Evolutionary conservation across 2,113 vertebrate genomes (phyloP).

Genomic region (Prinia subflava): DNA sequence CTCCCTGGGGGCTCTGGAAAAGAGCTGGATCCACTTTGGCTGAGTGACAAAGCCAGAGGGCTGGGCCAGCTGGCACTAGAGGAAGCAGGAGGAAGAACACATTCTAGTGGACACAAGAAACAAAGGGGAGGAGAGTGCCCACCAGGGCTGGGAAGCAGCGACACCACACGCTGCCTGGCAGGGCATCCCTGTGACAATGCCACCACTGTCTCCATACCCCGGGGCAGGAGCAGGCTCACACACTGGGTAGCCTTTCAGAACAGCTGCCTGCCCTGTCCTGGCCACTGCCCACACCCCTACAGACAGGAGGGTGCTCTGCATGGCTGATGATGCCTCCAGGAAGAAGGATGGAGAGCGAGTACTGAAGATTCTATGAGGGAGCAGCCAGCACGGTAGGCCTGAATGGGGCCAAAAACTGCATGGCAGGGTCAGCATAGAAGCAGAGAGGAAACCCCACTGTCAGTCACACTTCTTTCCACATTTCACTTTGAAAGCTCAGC

Average conservation of each 20-base stretch:
- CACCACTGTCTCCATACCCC: background rate
- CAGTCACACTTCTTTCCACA: background rate
- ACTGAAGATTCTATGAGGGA: background rate
- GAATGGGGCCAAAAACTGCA: background rate
- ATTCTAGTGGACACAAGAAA: background rate
- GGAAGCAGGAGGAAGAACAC: background rate
- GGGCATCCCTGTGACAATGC: constrained; percentile 1
- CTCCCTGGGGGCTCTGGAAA: background rate
- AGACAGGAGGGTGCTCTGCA: background rate
- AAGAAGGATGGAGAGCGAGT: background rate
- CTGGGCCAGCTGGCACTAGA: background rate
- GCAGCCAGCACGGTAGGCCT: background rate
- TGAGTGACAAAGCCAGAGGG: background rate
- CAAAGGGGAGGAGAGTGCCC: background rate
- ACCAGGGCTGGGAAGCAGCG: background rate
- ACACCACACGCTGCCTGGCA: background rate
- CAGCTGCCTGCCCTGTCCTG: background rate
- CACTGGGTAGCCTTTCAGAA: constrained; percentile 24
- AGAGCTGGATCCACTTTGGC: background rate
- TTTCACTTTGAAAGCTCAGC: background rate
- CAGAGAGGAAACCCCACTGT: background rate
- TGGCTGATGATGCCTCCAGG: background rate
- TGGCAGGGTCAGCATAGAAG: background rate
- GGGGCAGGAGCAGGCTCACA: background rate
- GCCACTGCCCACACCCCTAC: rapidly evolving